A percentile compares a stretch with the other conserved stretches of the same genome.
Evolutionary conservation across 35 echinoderm and acorn worm genomes (phyloP).

Genomic region (Heliocidaris erythrogramma): DNA sequence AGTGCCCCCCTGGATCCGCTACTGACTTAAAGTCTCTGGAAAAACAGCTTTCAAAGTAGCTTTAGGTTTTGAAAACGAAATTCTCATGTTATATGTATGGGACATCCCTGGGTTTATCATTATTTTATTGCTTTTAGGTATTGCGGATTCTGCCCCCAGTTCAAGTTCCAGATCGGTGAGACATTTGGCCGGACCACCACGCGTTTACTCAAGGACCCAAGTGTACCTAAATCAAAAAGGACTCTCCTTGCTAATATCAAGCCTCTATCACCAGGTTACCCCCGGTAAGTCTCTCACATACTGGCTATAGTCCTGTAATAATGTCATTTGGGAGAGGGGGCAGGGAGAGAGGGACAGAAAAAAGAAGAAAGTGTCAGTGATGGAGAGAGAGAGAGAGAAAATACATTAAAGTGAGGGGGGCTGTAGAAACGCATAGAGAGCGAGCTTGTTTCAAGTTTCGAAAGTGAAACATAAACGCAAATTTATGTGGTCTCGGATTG

Average conservation of each 20-base stretch:
- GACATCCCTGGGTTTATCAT: too few species aligned
- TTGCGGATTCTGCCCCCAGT: slow-evolving; percentile 99
- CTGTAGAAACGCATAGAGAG: too few species aligned
- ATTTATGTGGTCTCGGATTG: too few species aligned
- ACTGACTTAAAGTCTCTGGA: too few species aligned
- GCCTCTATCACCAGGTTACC: slow-evolving; percentile 47
- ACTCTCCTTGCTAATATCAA: slow-evolving; percentile 74
- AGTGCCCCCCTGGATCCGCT: too few species aligned
- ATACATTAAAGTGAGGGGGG: too few species aligned
- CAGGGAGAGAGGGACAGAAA: neutral
- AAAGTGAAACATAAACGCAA: too few species aligned
- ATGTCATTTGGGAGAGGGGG: neutral
- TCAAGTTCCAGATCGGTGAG: slow-evolving; percentile 97
- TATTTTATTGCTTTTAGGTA: slow-evolving; percentile 67
- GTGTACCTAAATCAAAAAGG: slow-evolving; percentile 68
- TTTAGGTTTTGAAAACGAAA: too few species aligned
- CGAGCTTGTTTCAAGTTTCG: too few species aligned
- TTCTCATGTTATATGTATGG: too few species aligned
- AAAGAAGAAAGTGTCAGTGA: neutral
- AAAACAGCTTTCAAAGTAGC: too few species aligned
- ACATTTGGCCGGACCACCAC: slow-evolving; percentile 97
- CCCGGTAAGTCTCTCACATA: neutral
- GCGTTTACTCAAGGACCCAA: slow-evolving; percentile 78
- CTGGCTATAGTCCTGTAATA: too few species aligned
- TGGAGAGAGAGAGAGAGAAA: neutral